Base-by-base conservation (phyloP, 2,888 invertebrate species). In the Netelia inedita region DNA sequence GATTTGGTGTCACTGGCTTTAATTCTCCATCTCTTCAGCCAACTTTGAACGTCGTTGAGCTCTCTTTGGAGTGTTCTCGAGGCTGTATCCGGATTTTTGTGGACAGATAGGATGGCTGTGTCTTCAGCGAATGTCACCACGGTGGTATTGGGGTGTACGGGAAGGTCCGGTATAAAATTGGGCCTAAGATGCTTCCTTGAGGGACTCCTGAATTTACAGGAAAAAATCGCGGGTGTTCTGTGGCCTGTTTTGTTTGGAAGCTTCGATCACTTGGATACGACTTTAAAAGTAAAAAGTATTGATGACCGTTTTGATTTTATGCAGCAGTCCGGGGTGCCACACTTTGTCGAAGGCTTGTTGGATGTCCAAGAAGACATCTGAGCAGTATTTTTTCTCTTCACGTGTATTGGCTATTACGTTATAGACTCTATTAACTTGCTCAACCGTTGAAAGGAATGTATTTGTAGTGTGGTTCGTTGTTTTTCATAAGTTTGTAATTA, bases 281-380 rank as follows among this genome's bases (percentile, higher is more conserved):
- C 61, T 57, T 55, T 21, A 87, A 35, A 2, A 88, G 71, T 11
- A 83, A 14, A 53, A 68, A 86, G 50, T 86, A 43, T 59, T 76
- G 35, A 85, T 75, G 1, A 73, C 69, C 46, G 69, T 78, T 43
- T 86, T 86, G 6, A 88, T 28, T 85, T 88, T 88, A 28, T 87
- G 63, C 0, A 87, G 79, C 63, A 86, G 73, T 3, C 87, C 89
- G 66, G 80, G 63, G 71, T 88, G 88, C 87, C 88, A 88, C n/a
- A 89, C 88, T 63, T 86, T 88, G 69, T 88, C 87, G 65, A 88
- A 88, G 19, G 87, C 87, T 80, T 87, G 85, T 8, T 85, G 63
- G 3, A 88, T 76, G 61, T 89, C 88, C 21, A 87, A 63, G 66
- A 88, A 88, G 0, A 79, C 73, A 10, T 85, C 72, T 16, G 85